Percentiles rank a stretch among this genome's conserved stretches.
phyloP scores from a whole-genome alignment of 2,797 vertebrate genomes.

The Myiotriccus ornatus region DNA sequence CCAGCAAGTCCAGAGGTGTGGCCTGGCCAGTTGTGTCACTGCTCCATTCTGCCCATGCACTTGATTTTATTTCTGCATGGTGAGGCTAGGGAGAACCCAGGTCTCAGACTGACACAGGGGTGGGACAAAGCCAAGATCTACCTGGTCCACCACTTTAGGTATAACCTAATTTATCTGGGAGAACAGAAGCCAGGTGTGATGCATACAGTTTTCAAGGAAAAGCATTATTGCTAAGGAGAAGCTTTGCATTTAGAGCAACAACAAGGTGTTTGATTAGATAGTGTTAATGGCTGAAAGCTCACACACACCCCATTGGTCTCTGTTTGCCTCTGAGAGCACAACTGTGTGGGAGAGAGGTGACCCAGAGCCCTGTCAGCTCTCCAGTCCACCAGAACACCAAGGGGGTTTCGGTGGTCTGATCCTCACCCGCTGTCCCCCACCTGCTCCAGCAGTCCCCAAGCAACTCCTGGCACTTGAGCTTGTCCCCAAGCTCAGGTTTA shows the following conservation, averaged over 20 bases:
- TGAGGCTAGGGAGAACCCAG: neutral
- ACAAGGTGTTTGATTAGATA: neutral
- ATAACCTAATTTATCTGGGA: neutral
- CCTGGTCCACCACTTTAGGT: neutral
- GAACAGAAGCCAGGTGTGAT: neutral
- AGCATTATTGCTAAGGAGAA: neutral
- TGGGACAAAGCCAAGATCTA: neutral
- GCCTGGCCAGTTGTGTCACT: neutral
- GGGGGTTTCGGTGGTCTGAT: neutral
- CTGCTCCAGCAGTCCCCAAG: neutral
- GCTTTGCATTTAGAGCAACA: neutral
- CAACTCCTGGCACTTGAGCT: rapidly evolving
- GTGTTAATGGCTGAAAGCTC: neutral
- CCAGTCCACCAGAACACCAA: neutral
- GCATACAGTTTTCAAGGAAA: neutral
- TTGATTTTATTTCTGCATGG: neutral
- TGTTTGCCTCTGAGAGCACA: neutral
- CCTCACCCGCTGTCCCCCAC: neutral
- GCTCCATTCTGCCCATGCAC: neutral
- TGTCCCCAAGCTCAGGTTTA: neutral
- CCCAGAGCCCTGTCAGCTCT: neutral
- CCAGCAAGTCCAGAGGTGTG: neutral
- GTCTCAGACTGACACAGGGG: rapidly evolving
- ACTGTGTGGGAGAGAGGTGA: neutral
- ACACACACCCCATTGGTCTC: neutral